Percentiles rank a stretch among this genome's conserved stretches.
Evolutionary conservation across 1,140 invertebrate species (phyloP).

Genomic region (Triops cancriformis): DNA sequence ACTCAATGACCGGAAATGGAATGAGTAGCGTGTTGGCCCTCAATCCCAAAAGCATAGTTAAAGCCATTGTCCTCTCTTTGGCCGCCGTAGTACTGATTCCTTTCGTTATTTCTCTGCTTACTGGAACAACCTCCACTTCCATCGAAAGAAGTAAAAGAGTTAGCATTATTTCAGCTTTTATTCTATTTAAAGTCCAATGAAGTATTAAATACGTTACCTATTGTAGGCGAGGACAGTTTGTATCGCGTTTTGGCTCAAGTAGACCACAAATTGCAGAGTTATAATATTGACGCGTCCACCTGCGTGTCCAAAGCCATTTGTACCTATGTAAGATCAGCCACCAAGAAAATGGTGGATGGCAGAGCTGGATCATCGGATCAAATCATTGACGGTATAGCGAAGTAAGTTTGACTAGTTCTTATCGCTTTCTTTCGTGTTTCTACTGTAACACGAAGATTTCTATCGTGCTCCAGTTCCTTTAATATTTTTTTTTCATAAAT

Average conservation of each 20-base stretch:
- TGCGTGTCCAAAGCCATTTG: constrained; percentile 70
- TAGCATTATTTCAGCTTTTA: not conserved
- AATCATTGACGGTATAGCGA: constrained; percentile 49
- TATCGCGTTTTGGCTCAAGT: constrained; percentile 44
- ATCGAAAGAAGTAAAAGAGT: constrained; percentile 7
- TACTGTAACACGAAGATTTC: too few relatives aligned
- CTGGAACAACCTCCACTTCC: not conserved
- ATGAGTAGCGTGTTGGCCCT: constrained; percentile 16
- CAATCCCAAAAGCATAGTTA: not conserved
- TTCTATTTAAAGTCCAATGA: not conserved
- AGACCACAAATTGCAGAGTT: constrained; percentile 58
- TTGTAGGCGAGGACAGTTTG: constrained; percentile 7
- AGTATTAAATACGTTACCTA: not conserved
- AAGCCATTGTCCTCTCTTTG: not conserved
- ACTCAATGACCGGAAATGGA: not conserved
- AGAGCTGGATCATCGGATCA: constrained; percentile 41
- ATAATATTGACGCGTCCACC: constrained; percentile 65
- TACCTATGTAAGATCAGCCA: constrained; percentile 59
- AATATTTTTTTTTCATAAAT: too few relatives aligned
- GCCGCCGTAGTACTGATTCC: constrained; percentile 8
- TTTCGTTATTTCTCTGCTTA: not conserved
- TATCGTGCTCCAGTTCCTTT: too few relatives aligned
- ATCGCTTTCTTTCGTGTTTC: not conserved
- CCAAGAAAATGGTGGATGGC: constrained; percentile 31
- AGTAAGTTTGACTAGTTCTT: constrained; percentile 35